These are phyloP conservation scores for Platichthys flesus DNA, from an alignment of 2,113 vertebrate genomes.

Conservation along the genomic window DNA sequence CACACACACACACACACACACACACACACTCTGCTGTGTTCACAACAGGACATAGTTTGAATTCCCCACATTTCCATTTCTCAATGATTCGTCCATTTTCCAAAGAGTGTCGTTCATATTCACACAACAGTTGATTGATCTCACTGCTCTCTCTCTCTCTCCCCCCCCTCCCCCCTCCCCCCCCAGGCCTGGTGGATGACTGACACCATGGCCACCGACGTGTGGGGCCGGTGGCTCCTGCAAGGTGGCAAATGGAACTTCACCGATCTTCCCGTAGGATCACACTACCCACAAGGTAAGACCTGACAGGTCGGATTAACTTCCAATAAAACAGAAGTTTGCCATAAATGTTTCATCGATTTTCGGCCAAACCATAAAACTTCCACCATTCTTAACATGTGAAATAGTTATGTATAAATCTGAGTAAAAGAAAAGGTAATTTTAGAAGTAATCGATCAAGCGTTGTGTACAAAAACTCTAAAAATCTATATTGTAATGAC, in stretches of 20 bases:
- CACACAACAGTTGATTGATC: not conserved
- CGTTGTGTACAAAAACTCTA: too few relatives aligned
- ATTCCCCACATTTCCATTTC: not conserved
- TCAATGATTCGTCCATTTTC: not conserved
- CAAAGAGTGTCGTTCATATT: not conserved
- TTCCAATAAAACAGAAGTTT: not conserved
- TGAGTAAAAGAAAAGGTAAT: too few relatives aligned
- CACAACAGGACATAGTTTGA: not conserved
- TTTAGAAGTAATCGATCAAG: too few relatives aligned
- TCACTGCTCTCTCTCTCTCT: not conserved
- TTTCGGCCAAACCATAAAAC: too few relatives aligned
- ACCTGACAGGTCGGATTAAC: not conserved
- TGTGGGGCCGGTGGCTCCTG: conserved; percentile 74
- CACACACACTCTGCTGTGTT: not conserved
- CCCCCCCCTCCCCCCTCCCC: not conserved
- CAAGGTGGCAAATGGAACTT: conserved; percentile 45
- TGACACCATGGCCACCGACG: conserved; percentile 50
- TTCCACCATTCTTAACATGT: too few relatives aligned
- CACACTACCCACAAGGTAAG: conserved; percentile 62
- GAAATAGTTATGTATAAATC: too few relatives aligned
- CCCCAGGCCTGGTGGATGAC: conserved; percentile 81
- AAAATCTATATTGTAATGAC: too few relatives aligned
- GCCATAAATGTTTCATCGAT: too few relatives aligned
- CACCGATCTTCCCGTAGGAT: conserved; percentile 53
- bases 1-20: not conserved